Percentiles rank a stretch among this genome's conserved stretches.
Evolutionary conservation across 2,888 invertebrate species (phyloP).

Genomic region (Cantharis lateralis): DNA sequence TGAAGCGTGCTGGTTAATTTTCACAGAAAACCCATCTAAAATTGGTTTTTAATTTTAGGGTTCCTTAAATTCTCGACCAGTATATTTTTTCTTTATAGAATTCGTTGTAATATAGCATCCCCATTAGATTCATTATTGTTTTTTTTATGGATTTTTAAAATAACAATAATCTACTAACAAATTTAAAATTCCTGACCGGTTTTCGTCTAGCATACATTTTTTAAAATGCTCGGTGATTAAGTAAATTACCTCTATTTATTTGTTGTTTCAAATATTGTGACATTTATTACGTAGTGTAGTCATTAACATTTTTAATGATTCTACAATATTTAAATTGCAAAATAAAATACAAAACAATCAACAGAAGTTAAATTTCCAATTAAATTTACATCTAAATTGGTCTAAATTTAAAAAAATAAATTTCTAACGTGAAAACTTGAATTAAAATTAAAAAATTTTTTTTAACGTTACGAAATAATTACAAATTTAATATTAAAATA

Average conservation of each 20-base stretch:
- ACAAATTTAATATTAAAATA: neutral
- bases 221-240: neutral
- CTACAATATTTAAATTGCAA: neutral
- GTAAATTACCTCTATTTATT: neutral
- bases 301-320: neutral
- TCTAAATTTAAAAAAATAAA: neutral
- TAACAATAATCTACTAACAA: neutral
- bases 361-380: neutral
- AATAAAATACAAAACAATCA: neutral
- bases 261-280: neutral
- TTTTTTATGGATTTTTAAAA: neutral
- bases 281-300: neutral
- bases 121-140: neutral
- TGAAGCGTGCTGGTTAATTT: neutral
- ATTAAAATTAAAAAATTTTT: neutral
- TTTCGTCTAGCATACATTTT: neutral
- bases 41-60: neutral
- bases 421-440: neutral
- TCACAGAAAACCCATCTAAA: neutral
- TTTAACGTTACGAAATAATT: neutral
- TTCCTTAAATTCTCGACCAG: neutral
- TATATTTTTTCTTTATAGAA: neutral
- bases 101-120: neutral
- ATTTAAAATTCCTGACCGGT: neutral
- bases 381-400: neutral